Evolutionary conservation across 2,797 vertebrate genomes (phyloP).

Genomic region (Anabacerthia variegaticeps): DNA sequence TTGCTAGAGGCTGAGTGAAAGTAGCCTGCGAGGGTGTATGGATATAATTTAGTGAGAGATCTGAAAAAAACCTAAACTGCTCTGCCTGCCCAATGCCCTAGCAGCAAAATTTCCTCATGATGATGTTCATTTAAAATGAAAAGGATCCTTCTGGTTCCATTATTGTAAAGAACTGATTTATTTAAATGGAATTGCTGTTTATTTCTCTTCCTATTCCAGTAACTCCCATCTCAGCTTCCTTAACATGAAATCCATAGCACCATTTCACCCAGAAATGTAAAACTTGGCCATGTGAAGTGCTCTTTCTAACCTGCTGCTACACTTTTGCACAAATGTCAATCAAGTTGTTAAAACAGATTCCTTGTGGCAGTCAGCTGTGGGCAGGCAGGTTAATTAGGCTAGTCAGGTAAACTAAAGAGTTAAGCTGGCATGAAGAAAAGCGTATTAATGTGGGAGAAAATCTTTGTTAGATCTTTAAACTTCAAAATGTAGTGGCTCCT

Average conservation of each 20-base stretch:
- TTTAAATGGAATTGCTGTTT: neutral
- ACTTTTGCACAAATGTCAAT: neutral
- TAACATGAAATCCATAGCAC: neutral
- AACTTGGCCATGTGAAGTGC: neutral
- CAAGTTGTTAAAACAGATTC: neutral
- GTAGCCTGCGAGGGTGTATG: neutral
- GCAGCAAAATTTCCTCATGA: neutral
- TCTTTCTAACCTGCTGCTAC: neutral
- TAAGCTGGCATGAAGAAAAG: neutral
- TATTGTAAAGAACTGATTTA: neutral
- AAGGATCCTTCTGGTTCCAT: neutral
- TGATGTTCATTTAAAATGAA: neutral
- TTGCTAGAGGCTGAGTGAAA: conserved; percentile 1
- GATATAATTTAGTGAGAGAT: neutral
- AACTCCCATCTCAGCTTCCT: neutral
- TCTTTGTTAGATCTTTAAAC: neutral
- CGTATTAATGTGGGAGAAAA: neutral
- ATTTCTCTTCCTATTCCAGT: neutral
- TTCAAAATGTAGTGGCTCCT: neutral
- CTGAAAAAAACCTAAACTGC: neutral
- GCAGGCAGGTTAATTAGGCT: neutral
- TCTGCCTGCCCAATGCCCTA: neutral
- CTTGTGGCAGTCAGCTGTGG: neutral
- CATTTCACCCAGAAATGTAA: neutral
- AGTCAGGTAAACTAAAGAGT: neutral